Base-by-base conservation (phyloP, 2,113 vertebrate genomes). In the Siphamia tubifer region DNA sequence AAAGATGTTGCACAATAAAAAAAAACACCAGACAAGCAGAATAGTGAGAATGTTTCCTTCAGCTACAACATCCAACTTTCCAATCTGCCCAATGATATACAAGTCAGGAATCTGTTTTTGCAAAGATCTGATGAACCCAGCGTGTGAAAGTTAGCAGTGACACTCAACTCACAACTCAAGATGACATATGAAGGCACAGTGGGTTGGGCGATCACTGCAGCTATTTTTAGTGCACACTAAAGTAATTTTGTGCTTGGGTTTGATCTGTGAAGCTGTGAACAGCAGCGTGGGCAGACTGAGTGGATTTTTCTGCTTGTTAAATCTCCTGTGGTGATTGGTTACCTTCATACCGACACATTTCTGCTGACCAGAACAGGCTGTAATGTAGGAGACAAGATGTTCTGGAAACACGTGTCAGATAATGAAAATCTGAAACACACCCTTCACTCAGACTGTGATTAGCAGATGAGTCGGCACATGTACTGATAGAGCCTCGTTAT, bases 401-500 rank as follows among this genome's bases (percentile, higher is more conserved):
- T 1, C 6, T 10, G 13, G 58, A 42, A 38, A 16, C 30, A 1
- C n/a, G 1, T 6, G 7, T 40, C 25, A 57, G 15, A 51, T 52
- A 39, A 64, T 42, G 17, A 40, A 38, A 54, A 24, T 24, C 10
- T 35, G 8, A 74, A 7, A 44, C 19, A 47, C 38, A 27, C 11
- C 3, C 12, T 49, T 0, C 28, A 9, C 11, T 19, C 10, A n/a
- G 28, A 11, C 21, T 25, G 17, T 31, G 10, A 43, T n/a, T 5
- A 44, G 42, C 19, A 34, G 4, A 21, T 47, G 32, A 25, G 15
- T 52, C 27, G 54, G 11, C 13, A 39, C 11, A 36, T 0, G 1
- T 11, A 48, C 11, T 32, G 32, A 43, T 61, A 32, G 8, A 21
- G 53, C 38, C 17, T 39, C 32, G 6, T 56, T 68, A 75, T 69